Evolutionary conservation across 2,113 vertebrate species (phyloP).

Genomic region (Calidris pygmaea): DNA sequence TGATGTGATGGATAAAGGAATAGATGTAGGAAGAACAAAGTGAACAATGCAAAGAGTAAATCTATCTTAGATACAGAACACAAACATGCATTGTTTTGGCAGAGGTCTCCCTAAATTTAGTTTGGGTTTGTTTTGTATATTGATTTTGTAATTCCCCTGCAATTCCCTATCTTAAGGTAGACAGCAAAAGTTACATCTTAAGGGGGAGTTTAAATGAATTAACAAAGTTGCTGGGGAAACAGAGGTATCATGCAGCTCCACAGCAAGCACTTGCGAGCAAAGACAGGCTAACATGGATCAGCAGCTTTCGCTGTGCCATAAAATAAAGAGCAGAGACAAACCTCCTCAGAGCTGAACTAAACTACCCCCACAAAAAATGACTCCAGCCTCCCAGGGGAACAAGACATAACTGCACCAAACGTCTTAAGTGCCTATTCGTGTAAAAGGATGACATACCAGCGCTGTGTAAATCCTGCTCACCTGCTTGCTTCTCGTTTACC

Average conservation of each 20-base stretch:
- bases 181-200: conserved; percentile 37
- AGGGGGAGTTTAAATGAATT: conserved; percentile 40
- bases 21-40: background rate
- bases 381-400: conserved; percentile 26
- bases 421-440: conserved; percentile 8
- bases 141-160: conserved; percentile 50
- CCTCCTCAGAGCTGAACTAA: conserved; percentile 1
- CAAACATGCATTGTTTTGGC: background rate
- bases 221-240: conserved; percentile 27
- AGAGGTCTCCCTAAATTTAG: background rate
- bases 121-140: conserved; percentile 35
- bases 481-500: conserved; percentile 25
- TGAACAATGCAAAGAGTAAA: background rate
- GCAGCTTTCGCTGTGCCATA: background rate
- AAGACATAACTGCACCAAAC: background rate
- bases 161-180: background rate
- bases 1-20: background rate
- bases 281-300: background rate
- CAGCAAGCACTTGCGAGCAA: background rate
- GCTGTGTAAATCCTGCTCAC: conserved; percentile 39
- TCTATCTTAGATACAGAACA: background rate
- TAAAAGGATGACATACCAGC: background rate
- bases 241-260: background rate
- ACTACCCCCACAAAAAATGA: conserved; percentile 31
- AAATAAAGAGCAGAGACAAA: conserved; percentile 29